Base-by-base conservation (phyloP, 2,797 vertebrate genomes). In the Miichthys miiuy region DNA sequence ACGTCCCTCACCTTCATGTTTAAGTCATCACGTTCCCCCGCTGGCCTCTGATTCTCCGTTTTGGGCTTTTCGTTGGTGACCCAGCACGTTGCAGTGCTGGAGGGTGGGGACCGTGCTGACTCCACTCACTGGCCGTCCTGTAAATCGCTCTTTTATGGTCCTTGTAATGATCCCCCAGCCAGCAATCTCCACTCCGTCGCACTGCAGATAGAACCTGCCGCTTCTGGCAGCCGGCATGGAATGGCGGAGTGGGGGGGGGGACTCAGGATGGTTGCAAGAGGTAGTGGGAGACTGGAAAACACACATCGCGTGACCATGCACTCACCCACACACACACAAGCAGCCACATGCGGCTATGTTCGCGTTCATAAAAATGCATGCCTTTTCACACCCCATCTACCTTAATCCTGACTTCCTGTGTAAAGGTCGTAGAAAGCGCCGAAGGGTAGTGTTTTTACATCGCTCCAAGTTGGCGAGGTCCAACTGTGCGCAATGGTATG, bases 61-160 rank as follows among this genome's bases (percentile, higher is more conserved):
- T 86, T 80, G 80, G 87, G 84, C 72, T 87, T 82, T 87, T 82
- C 18, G 52, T 77, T 86, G 85, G 90, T 87, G 87, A 88, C 83
- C 88, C 88, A 83, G 87, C 69, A 87, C 79, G 72, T 57, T 66
- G 84, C 88, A 81, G 71, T 71, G 81, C 89, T 68, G 70, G 75
- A 81, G 87, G 86, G 83, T 72, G 76, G 80, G 81, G 77, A 79
- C 83, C 79, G 72, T 92, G 92, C 94, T 94, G 93, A 93, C 92
- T 93, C 91, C 85, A 88, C 90, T 93, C 89, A 84, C 92, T 83
- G 84, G 80, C 83, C 81, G 69, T 90, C 93, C 92, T 92, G 92
- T 93, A 95, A 95, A 95, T 95, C 80, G 89, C 85, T 93, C 86
- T 95, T 96, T 95, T 95, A 96, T 94, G 91, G 91, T 87, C 88